Evolutionary conservation across 2,113 vertebrate genomes (phyloP), one percentile per base, ranked within the genome.

Genomic region (Suricata suricatta): DNA sequence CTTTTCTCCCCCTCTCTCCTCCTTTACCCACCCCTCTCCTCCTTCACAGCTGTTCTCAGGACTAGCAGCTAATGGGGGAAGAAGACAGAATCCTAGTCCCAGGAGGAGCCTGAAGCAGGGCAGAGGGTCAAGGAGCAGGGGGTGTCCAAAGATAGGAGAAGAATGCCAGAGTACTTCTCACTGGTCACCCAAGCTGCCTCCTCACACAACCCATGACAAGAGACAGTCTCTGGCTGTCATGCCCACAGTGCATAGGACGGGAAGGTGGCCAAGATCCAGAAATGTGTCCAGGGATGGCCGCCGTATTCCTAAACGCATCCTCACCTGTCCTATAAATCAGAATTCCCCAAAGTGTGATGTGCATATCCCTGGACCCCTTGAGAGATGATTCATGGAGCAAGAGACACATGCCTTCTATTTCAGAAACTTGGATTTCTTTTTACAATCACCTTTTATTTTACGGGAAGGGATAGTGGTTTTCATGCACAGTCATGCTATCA

Each of bases 381-480:
- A 35, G 93, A 33, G 57, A 60, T 81, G 88, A 87, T n/a, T 72
- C 60, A 8, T 21, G 50, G 63, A 19, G 57, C 69, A 35, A 10
- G 14, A 72, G 74, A 50, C 69, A 80, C 2, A 16, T 60, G 81
- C 71, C 90, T 95, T 83, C 64, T 88, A 95, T 52, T 94, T 84
- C 72, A 83, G 83, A 89, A 64, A 76, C 47, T 80, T 19, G n/a
- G 54, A 50, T 92, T 81, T 94, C 50, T 80, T 94, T 96, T 87
- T 79, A 90, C 3, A 3, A 77, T 82, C 80, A 90, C 68, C 85
- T 89, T 92, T 89, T 96, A 71, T 94, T 94, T 94, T 94, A 77
- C 33, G 35, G 81, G 82, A 83, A 74, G n/a, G 27, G 41, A 90
- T 63, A 52, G 27, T 47, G 35, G 69, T 80, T 96, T 84, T 79